Base-by-base conservation (phyloP, 2,797 vertebrate genomes). In the Heliangelus exortis region DNA sequence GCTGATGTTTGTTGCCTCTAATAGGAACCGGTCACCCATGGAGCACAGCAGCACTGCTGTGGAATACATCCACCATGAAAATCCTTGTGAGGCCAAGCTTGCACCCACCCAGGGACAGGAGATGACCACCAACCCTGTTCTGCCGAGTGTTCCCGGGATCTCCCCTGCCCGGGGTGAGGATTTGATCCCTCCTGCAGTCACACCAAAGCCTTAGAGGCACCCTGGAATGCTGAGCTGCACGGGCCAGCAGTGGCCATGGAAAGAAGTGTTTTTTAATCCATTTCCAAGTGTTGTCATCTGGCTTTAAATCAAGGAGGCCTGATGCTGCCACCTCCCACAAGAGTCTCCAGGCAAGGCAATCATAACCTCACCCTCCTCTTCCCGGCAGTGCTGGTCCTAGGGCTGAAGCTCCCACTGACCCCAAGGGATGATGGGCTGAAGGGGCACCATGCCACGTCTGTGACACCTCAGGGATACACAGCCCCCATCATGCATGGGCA, bases 1-100 rank as follows among this genome's bases (percentile, higher is more conserved):
- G 6, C 91, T 87, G 86, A 62, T 95, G 95, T 96, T 96, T 96
- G 95, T 91, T 96, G 95, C 95, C 93, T 96, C 96, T 96, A 96
- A 96, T 96, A 96, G 96, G 96, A 96, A 92, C 93, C 1, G 88
- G 74, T 96, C 93, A 95, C 94, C 95, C 93, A 84, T 12, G 71
- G 94, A 95, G 95, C 73, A 66, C 58, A 91, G 90, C 76, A 57
- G 95, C 82, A 62, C 77, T 88, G 73, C 93, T 43, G 91, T 45
- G 88, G 80, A 92, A 90, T 90, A 79, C 69, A 92, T 88, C 55
- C 77, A 88, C 95, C 83, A 55, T 19, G 51, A 69, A 89, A 94
- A 73, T 7, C 80, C 69, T 76, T 36, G 55, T 3, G 36, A 78
- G 51, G 75, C 1, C 0, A 0, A 53, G 74, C 75, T 61, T 1